phyloP scores from a whole-genome alignment of 1,140 invertebrate species.

The Gonatopus flavifemur region DNA sequence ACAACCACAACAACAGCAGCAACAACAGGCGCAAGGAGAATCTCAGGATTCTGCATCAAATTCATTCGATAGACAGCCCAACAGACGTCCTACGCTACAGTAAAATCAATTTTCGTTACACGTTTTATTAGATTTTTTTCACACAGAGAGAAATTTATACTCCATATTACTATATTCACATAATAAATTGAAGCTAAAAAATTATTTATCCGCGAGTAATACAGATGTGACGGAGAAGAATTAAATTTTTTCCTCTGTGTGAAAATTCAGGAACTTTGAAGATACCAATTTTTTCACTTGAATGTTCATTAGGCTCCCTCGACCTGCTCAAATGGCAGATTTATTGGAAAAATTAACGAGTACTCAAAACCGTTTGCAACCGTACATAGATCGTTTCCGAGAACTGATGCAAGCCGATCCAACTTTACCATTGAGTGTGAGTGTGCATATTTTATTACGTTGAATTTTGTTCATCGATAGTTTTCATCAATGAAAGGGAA shows the following conservation, averaged over 20 bases:
- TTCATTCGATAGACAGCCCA: slow-evolving; percentile 8
- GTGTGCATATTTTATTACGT: slow-evolving; percentile 24
- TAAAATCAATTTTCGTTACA: slow-evolving; percentile 7
- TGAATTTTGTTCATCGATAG: not conserved
- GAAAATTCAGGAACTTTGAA: too few relatives aligned
- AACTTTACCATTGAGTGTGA: slow-evolving; percentile 58
- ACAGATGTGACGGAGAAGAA: too few relatives aligned
- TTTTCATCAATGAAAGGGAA: not conserved
- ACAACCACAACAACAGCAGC: slow-evolving; percentile 5
- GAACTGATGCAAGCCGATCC: slow-evolving; percentile 64
- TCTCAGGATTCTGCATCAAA: slow-evolving; percentile 10
- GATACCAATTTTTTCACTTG: too few relatives aligned
- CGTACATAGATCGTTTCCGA: slow-evolving; percentile 65
- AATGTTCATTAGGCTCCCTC: slow-evolving; percentile 44
- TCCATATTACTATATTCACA: too few relatives aligned
- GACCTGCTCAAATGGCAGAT: slow-evolving; percentile 63
- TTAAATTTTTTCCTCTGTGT: too few relatives aligned
- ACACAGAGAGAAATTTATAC: too few relatives aligned
- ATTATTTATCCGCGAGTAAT: too few relatives aligned
- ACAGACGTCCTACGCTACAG: slow-evolving; percentile 8
- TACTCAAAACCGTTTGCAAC: slow-evolving; percentile 66
- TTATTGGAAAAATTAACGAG: slow-evolving; percentile 62
- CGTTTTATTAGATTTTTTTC: too few relatives aligned
- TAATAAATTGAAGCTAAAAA: too few relatives aligned
- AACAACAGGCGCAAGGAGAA: slow-evolving; percentile 12